A percentile compares a stretch with the other conserved stretches of the same genome.
Conservation (phyloP, 2,888 invertebrate species). For the Drepana falcataria region DNA sequence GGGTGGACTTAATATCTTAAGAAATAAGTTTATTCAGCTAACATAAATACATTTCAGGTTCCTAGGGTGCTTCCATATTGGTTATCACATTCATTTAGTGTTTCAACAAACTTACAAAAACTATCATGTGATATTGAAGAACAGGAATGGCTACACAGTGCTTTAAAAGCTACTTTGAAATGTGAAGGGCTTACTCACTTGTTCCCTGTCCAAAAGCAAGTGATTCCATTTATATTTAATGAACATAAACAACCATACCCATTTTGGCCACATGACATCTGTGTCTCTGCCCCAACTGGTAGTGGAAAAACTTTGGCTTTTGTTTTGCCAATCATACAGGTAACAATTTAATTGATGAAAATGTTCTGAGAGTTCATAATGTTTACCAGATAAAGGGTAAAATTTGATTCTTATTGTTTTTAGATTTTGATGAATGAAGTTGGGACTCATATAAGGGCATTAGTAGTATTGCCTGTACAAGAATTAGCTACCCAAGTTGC, state of each 20-base stretch:
- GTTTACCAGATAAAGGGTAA: too few relatives aligned
- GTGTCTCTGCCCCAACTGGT: slow-evolving; percentile 98
- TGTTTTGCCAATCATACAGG: slow-evolving; percentile 93
- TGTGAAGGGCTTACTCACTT: slow-evolving; percentile 85
- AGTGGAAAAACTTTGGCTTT: slow-evolving; percentile 98
- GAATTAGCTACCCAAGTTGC: slow-evolving; percentile 94
- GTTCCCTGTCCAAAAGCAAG: slow-evolving; percentile 91
- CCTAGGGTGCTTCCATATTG: slow-evolving; percentile 91
- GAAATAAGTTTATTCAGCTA: too few relatives aligned
- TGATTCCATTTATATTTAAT: slow-evolving; percentile 87
- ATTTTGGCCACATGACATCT: slow-evolving; percentile 91
- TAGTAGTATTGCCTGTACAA: slow-evolving; percentile 95
- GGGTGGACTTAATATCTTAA: too few relatives aligned
- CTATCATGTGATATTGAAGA: slow-evolving; percentile 74
- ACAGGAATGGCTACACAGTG: slow-evolving; percentile 80
- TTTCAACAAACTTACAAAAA: slow-evolving; percentile 84
- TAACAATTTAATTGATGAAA: slow-evolving; percentile 29
- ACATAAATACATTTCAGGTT: slow-evolving; percentile 61
- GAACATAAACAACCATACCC: slow-evolving; percentile 78
- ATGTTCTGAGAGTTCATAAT: background rate
- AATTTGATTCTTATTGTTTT: slow-evolving; percentile 14
- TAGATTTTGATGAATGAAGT: slow-evolving; percentile 80
- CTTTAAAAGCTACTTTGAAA: slow-evolving; percentile 80
- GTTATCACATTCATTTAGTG: slow-evolving; percentile 88
- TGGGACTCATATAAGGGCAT: slow-evolving; percentile 85